Evolutionary conservation across 2,888 invertebrate genomes (phyloP), one percentile per base, ranked within the genome.

Genomic region (Andrena trimmerana): DNA sequence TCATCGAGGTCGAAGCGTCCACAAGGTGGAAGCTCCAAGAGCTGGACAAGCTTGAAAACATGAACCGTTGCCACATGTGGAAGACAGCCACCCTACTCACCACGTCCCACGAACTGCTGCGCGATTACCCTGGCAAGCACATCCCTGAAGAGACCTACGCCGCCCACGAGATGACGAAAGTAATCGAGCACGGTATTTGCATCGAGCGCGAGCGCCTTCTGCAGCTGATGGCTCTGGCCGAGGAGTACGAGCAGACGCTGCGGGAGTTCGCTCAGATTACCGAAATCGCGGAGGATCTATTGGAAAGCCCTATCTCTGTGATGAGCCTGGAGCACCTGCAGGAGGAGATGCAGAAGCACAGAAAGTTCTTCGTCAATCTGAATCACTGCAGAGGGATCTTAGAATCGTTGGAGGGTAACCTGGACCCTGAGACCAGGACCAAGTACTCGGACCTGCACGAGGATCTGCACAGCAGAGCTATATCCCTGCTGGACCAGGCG

Each of bases 181-280:
- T 96, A 87, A 95, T 97, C 7, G 97, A 97, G 86, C 96, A 96
- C 86, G 95, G 95, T 27, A 96, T 98, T 8, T 95, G 95, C 42
- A 95, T 95, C 6, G 97, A 98, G 94, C 95, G 97, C 81, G 97
- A 98, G 83, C 96, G 97, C 69, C 95, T 97, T 0, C 93, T 97
- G 5, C 97, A 98, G 92, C 93, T 97, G 27, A 95, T 97, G 33
- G 96, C 97, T 0, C 94, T 98, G 70, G 97, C 97, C 1, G 97
- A 98, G 90, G 98, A 98, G 92, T 98, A 98, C 92, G 97, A 97
- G 91, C 97, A 98, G 93, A 98, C 98, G 0, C 94, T 98, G 10
- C 97, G 97, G 91, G 98, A 98, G 92, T 98, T 98, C 89, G 96
- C 96, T 10, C 97, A 98, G 92, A 98, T 98, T 42, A 97, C 97